Percentiles rank a stretch among this genome's conserved stretches.
Evolutionary conservation across 2,888 invertebrate genomes (phyloP).

Genomic region (Julus scandinavius): DNA sequence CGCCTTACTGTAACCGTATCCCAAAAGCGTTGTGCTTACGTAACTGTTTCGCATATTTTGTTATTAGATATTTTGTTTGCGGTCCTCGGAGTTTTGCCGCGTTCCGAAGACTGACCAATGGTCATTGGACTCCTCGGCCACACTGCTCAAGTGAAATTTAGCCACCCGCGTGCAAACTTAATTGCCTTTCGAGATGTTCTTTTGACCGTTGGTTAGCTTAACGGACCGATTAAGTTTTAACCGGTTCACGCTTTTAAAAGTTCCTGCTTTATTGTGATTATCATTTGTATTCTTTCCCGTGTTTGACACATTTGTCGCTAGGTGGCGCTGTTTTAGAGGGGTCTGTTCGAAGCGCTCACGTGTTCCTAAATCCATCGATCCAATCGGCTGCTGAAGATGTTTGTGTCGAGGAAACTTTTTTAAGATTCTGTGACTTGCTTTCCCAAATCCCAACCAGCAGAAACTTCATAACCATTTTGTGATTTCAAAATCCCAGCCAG

Average conservation of each 20-base stretch:
- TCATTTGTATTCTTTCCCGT: neutral
- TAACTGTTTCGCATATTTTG: neutral
- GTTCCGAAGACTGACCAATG: neutral
- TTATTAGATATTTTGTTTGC: neutral
- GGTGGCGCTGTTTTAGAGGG: no score
- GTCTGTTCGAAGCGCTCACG: no score
- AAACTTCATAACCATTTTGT: no score
- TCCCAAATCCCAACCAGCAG: no score
- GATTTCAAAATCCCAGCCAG: no score
- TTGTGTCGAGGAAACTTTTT: no score
- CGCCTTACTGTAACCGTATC: neutral
- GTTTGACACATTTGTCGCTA: neutral
- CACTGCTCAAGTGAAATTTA: neutral
- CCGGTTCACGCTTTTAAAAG: neutral
- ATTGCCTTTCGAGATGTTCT: slow-evolving; percentile 21
- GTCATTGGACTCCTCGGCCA: neutral
- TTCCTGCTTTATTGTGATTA: neutral
- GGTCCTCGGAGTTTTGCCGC: neutral
- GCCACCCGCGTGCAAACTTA: neutral
- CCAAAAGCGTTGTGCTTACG: neutral
- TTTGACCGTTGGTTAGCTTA: neutral
- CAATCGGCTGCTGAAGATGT: no score
- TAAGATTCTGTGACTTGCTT: no score
- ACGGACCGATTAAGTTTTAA: neutral
- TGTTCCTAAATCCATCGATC: no score